These are phyloP conservation scores for Siniperca undulata DNA, from an alignment of 2,797 vertebrate genomes.

Conservation along the genomic window DNA sequence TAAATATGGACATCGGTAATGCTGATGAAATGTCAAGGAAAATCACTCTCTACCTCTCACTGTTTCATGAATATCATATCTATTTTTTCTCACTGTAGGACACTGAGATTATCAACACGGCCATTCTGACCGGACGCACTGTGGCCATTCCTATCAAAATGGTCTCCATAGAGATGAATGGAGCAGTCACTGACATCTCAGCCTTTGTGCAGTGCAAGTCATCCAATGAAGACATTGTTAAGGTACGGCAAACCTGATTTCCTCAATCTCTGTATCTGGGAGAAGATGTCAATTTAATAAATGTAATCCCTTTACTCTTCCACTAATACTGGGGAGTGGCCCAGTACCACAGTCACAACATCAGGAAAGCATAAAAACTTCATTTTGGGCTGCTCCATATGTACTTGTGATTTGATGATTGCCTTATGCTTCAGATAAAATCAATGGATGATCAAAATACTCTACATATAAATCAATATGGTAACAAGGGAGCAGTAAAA, in stretches of 20 bases:
- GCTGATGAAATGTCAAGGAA: slow-evolving; percentile 56
- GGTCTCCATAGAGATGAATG: slow-evolving; percentile 95
- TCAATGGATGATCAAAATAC: slow-evolving; percentile 59
- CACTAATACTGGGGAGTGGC: slow-evolving; percentile 37
- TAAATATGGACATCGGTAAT: slow-evolving; percentile 48
- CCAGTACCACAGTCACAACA: slow-evolving; percentile 38
- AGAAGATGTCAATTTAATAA: slow-evolving; percentile 50
- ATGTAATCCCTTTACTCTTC: slow-evolving; percentile 55
- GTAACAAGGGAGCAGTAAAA: slow-evolving; percentile 43
- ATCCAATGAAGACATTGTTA: slow-evolving; percentile 96
- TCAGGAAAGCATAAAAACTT: slow-evolving; percentile 64
- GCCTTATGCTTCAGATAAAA: slow-evolving; percentile 53
- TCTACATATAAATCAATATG: slow-evolving; percentile 52
- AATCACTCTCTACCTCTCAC: slow-evolving; percentile 26
- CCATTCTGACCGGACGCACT: slow-evolving; percentile 94
- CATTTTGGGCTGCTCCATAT: slow-evolving; percentile 48
- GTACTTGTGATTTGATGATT: slow-evolving; percentile 59
- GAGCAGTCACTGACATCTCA: slow-evolving; percentile 90
- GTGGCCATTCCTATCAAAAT: slow-evolving; percentile 98
- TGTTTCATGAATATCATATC: slow-evolving; percentile 36
- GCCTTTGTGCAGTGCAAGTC: slow-evolving; percentile 94
- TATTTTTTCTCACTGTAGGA: slow-evolving; percentile 83
- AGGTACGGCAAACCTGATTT: slow-evolving; percentile 84
- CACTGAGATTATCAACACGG: slow-evolving; percentile 98
- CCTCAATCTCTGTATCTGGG: slow-evolving; percentile 21